A percentile compares a stretch with the other conserved stretches of the same genome.
phyloP scores from a whole-genome alignment of 1,140 invertebrate species.

The Thrips palmi region DNA sequence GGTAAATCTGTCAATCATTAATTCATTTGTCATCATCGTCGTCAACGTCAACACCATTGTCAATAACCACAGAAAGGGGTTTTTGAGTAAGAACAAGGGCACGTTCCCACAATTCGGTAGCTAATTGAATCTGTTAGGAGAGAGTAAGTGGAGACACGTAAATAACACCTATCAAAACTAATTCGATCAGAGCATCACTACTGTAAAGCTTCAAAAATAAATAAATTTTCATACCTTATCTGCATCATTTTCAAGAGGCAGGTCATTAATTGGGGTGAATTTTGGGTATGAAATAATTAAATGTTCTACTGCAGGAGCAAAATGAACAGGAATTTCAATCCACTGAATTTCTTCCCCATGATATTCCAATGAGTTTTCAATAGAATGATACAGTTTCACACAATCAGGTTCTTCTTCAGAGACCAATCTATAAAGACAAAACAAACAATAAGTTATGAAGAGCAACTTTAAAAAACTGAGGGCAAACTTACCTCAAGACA shows the following conservation, averaged over 20 bases:
- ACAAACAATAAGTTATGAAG: conserved; percentile 1
- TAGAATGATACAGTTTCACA: conserved; percentile 27
- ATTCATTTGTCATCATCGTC: too few relatives aligned
- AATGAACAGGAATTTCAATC: conserved; percentile 27
- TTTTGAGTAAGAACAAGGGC: too few relatives aligned
- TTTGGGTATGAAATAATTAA: conserved; percentile 33
- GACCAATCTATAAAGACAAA: not conserved
- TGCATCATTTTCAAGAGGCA: conserved; percentile 27
- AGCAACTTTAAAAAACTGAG: not conserved
- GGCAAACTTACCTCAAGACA: conserved; percentile 7
- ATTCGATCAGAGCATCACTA: too few relatives aligned
- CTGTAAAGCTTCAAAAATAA: too few relatives aligned
- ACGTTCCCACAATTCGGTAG: too few relatives aligned
- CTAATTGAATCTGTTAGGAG: too few relatives aligned
- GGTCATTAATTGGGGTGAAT: conserved; percentile 27
- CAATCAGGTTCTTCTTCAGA: conserved; percentile 1
- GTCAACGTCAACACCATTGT: too few relatives aligned
- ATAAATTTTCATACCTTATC: too few relatives aligned
- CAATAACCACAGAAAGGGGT: too few relatives aligned
- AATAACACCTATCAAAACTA: too few relatives aligned
- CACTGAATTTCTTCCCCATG: conserved; percentile 32
- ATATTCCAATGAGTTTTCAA: conserved; percentile 34
- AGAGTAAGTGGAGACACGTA: too few relatives aligned
- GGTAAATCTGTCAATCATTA: too few relatives aligned
- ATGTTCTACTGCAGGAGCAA: conserved; percentile 28